Evolutionary conservation across 2,113 vertebrate genomes (phyloP).

Genomic region (Polyodon spathula): DNA sequence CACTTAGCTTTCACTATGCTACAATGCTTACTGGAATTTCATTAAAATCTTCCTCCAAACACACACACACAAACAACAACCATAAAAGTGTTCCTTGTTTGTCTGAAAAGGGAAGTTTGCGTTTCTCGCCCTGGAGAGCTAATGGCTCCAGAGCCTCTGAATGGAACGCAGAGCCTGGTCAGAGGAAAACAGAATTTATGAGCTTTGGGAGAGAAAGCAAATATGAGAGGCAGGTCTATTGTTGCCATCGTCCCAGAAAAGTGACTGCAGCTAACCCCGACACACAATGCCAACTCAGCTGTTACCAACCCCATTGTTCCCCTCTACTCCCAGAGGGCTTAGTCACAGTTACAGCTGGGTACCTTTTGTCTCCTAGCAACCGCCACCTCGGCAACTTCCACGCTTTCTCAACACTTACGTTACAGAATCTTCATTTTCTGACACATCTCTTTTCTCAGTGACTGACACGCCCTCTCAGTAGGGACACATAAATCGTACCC

Average conservation of each 20-base stretch:
- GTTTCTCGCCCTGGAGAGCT: slow-evolving; percentile 33
- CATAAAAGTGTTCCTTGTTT: too few relatives aligned
- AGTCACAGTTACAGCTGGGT: slow-evolving; percentile 68
- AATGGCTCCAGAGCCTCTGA: slow-evolving; percentile 18
- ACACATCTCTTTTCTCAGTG: slow-evolving; percentile 24
- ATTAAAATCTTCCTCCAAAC: too few relatives aligned
- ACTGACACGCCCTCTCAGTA: too few relatives aligned
- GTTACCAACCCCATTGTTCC: slow-evolving; percentile 46
- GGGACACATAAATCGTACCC: too few relatives aligned
- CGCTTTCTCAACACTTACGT: slow-evolving; percentile 36
- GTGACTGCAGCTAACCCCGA: slow-evolving; percentile 49
- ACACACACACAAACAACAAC: too few relatives aligned
- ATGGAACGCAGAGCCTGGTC: slow-evolving; percentile 16
- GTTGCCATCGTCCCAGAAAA: slow-evolving; percentile 45
- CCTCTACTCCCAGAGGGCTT: slow-evolving; percentile 34
- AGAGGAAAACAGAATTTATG: slow-evolving; percentile 21
- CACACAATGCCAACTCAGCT: slow-evolving; percentile 43
- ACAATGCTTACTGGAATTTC: too few relatives aligned
- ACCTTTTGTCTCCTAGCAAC: slow-evolving; percentile 81
- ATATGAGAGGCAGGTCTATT: slow-evolving; percentile 48
- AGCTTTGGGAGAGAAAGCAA: slow-evolving; percentile 42
- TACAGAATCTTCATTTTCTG: slow-evolving; percentile 31
- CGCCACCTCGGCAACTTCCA: slow-evolving; percentile 45
- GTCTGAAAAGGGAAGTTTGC: slow-evolving; percentile 25
- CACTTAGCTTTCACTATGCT: too few relatives aligned